phyloP scores from a whole-genome alignment of 1,140 invertebrate species.

The Drosophila nasuta region DNA sequence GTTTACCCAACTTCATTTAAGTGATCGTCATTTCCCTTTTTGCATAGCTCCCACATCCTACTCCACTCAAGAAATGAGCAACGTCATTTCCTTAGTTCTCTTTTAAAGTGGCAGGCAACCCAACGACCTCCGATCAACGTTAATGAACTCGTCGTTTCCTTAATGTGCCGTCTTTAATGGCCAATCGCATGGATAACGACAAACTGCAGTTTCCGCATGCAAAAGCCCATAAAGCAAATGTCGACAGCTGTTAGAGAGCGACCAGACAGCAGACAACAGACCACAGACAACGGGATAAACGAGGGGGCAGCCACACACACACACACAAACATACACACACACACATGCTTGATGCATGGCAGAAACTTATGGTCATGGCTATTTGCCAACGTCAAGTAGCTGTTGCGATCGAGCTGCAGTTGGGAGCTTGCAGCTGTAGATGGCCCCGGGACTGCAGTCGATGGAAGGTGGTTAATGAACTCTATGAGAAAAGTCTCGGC shows the following conservation, averaged over 20 bases:
- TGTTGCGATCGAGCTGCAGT: not conserved
- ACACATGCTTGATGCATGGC: conserved; percentile 2
- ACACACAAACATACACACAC: not conserved
- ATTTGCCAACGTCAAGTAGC: conserved; percentile 16
- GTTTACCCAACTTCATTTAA: not conserved
- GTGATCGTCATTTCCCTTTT: not conserved
- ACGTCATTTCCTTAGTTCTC: not conserved
- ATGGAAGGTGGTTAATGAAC: conserved; percentile 68
- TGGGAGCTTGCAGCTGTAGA: conserved; percentile 7
- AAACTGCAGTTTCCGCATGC: conserved; percentile 70
- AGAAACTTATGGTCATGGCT: conserved; percentile 40
- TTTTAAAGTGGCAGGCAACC: not conserved
- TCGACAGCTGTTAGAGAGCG: conserved; percentile 2
- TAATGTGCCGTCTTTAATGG: conserved; percentile 55
- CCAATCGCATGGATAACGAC: conserved; percentile 48
- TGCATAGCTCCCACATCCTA: too few relatives aligned
- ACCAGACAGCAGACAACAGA: not conserved
- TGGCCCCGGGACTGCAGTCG: conserved; percentile 13
- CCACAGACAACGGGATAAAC: not conserved
- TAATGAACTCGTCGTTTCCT: conserved; percentile 20
- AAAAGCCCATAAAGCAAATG: conserved; percentile 62
- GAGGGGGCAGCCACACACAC: not conserved
- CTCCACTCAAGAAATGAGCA: not conserved
- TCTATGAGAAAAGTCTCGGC: conserved; percentile 45
- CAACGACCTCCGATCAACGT: conserved; percentile 10